These are phyloP conservation scores for Apodemia hepburni DNA, from an alignment of 2,888 invertebrate species.

Conservation along the genomic window DNA sequence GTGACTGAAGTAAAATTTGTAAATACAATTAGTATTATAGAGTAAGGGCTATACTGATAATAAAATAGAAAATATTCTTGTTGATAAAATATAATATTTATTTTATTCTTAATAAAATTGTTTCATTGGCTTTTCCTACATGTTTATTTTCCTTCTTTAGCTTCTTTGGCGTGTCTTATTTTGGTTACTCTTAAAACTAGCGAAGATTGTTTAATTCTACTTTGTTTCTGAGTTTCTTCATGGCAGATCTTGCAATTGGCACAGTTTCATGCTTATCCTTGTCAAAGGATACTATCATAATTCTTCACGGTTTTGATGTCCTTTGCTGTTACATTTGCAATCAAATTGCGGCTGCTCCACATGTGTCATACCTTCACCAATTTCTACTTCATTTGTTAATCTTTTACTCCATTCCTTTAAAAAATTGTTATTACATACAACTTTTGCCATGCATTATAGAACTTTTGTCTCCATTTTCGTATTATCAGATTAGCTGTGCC, in stretches of 20 bases:
- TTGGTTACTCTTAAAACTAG: constrained; percentile 1
- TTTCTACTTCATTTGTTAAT: constrained; percentile 65
- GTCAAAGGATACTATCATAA: constrained; percentile 33
- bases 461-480: constrained; percentile 51
- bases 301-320: constrained; percentile 47
- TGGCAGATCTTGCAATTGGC: not conserved
- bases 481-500: too few species aligned
- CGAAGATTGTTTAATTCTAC: not conserved
- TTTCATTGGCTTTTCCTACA: not conserved
- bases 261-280: not conserved
- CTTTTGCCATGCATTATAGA: constrained; percentile 37
- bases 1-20: not conserved
- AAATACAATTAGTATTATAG: not conserved
- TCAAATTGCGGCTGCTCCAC: constrained; percentile 54
- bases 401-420: constrained; percentile 86
- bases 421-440: not conserved
- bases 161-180: constrained; percentile 2
- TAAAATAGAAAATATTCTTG: not conserved
- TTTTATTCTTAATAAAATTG: not conserved
- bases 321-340: constrained; percentile 46
- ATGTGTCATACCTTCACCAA: constrained; percentile 54
- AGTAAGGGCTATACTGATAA: not conserved
- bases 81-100: not conserved
- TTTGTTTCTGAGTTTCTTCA: constrained; percentile 7
- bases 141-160: not conserved